Evolutionary conservation across 2,797 vertebrate genomes (phyloP).

Genomic region (Heteromormyrus szaboi): DNA sequence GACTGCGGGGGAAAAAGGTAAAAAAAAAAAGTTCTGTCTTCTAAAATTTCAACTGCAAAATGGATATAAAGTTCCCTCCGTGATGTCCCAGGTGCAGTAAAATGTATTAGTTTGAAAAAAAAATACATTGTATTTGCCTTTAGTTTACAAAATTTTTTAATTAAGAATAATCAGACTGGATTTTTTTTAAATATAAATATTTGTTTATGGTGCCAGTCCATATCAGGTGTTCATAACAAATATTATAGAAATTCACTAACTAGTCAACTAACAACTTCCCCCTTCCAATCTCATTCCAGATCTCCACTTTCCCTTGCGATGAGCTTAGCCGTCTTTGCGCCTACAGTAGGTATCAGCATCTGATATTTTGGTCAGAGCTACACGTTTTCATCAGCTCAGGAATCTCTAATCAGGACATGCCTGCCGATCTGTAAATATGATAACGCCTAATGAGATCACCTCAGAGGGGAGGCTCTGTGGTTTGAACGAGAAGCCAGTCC

Average conservation of each 20-base stretch:
- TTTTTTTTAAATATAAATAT: background rate
- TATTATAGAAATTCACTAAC: background rate
- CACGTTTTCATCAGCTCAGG: background rate
- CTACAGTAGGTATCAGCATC: background rate
- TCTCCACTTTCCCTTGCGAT: background rate
- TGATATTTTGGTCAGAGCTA: background rate
- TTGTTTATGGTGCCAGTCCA: background rate
- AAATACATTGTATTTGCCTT: background rate
- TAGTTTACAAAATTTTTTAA: background rate
- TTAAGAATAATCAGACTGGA: background rate
- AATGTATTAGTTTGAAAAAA: background rate
- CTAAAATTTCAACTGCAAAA: background rate
- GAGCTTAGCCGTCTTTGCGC: background rate
- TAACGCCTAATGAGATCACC: slow-evolving; percentile 4
- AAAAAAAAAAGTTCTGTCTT: background rate
- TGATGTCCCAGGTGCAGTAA: background rate
- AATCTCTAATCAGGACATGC: background rate
- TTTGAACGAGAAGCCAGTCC: background rate
- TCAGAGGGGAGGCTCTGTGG: background rate
- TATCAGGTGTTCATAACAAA: background rate
- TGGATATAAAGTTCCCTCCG: background rate
- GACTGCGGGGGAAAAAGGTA: slow-evolving; percentile 13
- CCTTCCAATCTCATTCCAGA: background rate
- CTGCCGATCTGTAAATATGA: slow-evolving; percentile 10
- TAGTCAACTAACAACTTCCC: background rate